These are phyloP conservation scores for Ceraclea dissimilis DNA, from an alignment of 2,888 invertebrate species.

Conservation along the genomic window DNA sequence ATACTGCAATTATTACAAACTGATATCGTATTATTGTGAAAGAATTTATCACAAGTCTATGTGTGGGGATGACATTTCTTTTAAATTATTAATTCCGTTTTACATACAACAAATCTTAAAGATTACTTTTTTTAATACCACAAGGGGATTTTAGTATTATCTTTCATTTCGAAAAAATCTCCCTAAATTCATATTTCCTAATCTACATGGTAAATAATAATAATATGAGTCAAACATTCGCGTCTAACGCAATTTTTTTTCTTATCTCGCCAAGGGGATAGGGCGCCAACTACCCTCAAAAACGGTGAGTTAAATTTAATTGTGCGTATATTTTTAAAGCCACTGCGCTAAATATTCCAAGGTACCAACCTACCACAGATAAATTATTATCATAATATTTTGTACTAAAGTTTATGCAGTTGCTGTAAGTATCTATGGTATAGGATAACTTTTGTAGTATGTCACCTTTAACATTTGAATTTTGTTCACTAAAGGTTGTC, in stretches of 20 bases:
- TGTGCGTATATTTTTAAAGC: constrained; percentile 26
- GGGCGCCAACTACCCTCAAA: constrained; percentile 14
- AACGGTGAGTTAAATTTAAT: constrained; percentile 26
- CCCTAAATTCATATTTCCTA: constrained; percentile 1
- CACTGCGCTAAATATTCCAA: constrained; percentile 21
- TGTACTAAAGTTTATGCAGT: too few species aligned
- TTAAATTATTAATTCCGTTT: neutral
- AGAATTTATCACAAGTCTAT: too few species aligned
- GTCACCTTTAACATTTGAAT: too few species aligned
- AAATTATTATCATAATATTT: too few species aligned
- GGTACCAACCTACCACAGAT: neutral
- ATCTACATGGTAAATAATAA: constrained; percentile 5
- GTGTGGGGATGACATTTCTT: neutral
- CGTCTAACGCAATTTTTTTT: constrained; percentile 7
- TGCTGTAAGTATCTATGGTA: too few species aligned
- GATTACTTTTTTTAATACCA: neutral
- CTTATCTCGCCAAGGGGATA: constrained; percentile 18
- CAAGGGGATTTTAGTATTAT: neutral
- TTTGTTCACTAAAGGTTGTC: too few species aligned
- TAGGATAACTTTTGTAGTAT: too few species aligned
- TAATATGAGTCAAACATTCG: constrained; percentile 14
- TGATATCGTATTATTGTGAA: too few species aligned
- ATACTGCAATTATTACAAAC: too few species aligned
- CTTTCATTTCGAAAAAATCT: neutral
- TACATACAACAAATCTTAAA: constrained; percentile 1